Conservation (phyloP, 2,888 invertebrate species). For the Aphidius colemani region DNA sequence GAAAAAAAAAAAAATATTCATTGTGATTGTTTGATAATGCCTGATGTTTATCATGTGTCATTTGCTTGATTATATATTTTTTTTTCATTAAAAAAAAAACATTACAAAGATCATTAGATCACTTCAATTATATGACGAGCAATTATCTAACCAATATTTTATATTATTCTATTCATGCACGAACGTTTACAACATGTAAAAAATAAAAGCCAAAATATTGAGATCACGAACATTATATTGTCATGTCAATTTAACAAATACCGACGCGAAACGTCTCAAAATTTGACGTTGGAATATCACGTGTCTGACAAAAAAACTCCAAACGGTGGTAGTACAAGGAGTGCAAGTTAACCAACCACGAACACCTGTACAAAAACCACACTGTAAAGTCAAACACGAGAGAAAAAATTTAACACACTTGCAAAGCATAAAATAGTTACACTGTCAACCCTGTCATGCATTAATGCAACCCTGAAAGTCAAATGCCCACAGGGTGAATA, state of each 20-base stretch:
- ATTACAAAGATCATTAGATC: not conserved
- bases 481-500: not conserved
- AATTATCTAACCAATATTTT: not conserved
- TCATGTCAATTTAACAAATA: constrained; percentile 17
- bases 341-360: constrained; percentile 33
- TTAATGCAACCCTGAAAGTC: no score
- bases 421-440: no score
- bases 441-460: no score
- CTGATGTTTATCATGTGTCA: no score
- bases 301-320: constrained; percentile 28
- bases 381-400: constrained; percentile 5
- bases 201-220: no score
- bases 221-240: not conserved
- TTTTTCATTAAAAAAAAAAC: not conserved
- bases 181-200: not conserved
- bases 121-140: not conserved
- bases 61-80: not conserved
- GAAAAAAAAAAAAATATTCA: no score
- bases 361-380: constrained; percentile 35
- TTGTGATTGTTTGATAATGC: no score
- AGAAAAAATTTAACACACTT: not conserved
- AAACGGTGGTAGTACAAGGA: constrained; percentile 2
- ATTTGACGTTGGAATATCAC: constrained; percentile 29
- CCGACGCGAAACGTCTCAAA: constrained; percentile 15
- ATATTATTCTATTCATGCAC: constrained; percentile 3